These are phyloP conservation scores for Catocala fraxini DNA, from an alignment of 2,888 invertebrate genomes.

Conservation along the genomic window DNA sequence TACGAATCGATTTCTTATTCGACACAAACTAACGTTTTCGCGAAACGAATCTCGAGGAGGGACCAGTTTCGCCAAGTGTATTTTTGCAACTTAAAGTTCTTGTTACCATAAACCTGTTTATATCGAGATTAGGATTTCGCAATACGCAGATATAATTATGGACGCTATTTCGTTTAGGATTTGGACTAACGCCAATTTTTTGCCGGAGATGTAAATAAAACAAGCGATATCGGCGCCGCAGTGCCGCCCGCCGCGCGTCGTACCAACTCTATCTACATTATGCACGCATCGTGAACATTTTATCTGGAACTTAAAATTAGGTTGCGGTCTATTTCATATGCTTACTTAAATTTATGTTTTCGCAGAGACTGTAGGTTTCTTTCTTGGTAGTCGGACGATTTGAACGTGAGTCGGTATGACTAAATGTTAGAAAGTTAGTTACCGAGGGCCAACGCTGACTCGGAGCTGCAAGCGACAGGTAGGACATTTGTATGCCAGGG, in stretches of 20 bases:
- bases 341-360: slow-evolving; percentile 37
- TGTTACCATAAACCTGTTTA: slow-evolving; percentile 63
- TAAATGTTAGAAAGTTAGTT: slow-evolving; percentile 65
- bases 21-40: slow-evolving; percentile 40
- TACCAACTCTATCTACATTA: slow-evolving; percentile 41
- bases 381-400: slow-evolving; percentile 18
- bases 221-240: slow-evolving; percentile 67
- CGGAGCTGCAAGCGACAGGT: slow-evolving; percentile 55
- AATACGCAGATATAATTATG: slow-evolving; percentile 62
- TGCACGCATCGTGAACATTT: slow-evolving; percentile 59
- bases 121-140: slow-evolving; percentile 65
- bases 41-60: slow-evolving; percentile 38
- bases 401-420: slow-evolving; percentile 38
- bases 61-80: slow-evolving; percentile 45
- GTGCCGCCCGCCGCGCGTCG: slow-evolving; percentile 50
- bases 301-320: slow-evolving; percentile 60
- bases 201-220: slow-evolving; percentile 77
- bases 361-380: slow-evolving; percentile 28
- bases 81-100: slow-evolving; percentile 56
- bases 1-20: slow-evolving; percentile 42
- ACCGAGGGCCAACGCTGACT: slow-evolving; percentile 23
- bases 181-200: slow-evolving; percentile 81
- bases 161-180: slow-evolving; percentile 59
- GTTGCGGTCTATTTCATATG: slow-evolving; percentile 47
- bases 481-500: slow-evolving; percentile 75